Base-by-base conservation (phyloP, 2,888 invertebrate genomes). In the Metalampra italica region DNA sequence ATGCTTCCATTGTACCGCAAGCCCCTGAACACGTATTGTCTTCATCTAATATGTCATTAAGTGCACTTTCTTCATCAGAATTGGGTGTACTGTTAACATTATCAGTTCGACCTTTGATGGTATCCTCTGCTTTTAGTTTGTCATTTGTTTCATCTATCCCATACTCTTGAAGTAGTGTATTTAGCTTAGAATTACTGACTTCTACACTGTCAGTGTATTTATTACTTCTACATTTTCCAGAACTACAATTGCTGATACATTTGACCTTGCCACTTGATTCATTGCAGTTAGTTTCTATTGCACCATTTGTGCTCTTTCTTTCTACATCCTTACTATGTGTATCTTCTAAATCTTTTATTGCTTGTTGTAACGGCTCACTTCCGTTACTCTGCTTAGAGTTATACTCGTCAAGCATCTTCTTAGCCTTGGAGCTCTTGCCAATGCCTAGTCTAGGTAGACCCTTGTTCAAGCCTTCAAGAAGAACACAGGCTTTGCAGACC, bases 401-500 rank as follows among this genome's bases (percentile, higher is more conserved):
- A 53, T 92, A 91, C 60, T 92, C 90, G 29, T 91, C 91, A 36
- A 93, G 81, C 88, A 93, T 91, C 61, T 90, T 91, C 59, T 93
- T 93, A 0, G 93, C 94, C 75, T 94, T 94, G n/a, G 94, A 95
- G 48, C 94, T 94, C 78, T 97, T 97, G 2, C 96, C 96, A 32
- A 97, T 94, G n/a, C 96, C 97, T 43, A 97, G 90, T 76, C 93
- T 94, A 0, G 98, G 98, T 43, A 97, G 81, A 1, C 98, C 98
- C 82, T 95, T 92, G 80, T 99, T 99, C 1, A 99, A 90, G 0
- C 99, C 99, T 87, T 99, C 98, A 4, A 99, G 86, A 50, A 99
- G 90, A 0, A 97, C 93, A 78, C 99, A 99, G 0, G 99, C 99
- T 79, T 99, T 99, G 78, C 99, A 99, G 3, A 98, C 92, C 63